Evolutionary conservation across 2,888 invertebrate species (phyloP).

Genomic region (Prosopocoilus inquinatus): DNA sequence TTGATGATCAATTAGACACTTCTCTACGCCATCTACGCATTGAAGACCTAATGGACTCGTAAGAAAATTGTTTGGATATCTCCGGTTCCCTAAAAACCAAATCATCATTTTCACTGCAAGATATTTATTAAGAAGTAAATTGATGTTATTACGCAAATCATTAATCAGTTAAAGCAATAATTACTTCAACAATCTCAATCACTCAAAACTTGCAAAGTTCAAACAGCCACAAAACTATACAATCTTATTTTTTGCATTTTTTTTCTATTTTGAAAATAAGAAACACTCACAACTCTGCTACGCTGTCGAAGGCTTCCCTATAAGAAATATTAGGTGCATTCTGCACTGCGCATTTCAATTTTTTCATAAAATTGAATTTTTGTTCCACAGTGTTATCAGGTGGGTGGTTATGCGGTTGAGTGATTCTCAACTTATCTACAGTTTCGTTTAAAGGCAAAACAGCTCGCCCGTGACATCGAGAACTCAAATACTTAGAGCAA

Average conservation of each 20-base stretch:
- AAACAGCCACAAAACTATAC: no score
- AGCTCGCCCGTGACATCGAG: constrained; percentile 43
- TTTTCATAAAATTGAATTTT: constrained; percentile 37
- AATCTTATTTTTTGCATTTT: no score
- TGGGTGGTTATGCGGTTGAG: constrained; percentile 42
- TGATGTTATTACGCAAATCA: no score
- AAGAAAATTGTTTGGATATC: constrained; percentile 24
- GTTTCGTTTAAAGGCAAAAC: constrained; percentile 38
- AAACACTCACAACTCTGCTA: constrained; percentile 37
- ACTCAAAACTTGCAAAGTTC: no score
- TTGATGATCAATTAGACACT: constrained; percentile 6
- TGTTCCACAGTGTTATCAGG: constrained; percentile 40
- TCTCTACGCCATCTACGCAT: constrained; percentile 33
- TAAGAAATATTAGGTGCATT: constrained; percentile 16
- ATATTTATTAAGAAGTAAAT: no score
- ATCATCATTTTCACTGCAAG: no score
- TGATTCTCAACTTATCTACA: constrained; percentile 34
- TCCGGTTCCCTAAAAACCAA: constrained; percentile 1
- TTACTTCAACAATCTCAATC: no score
- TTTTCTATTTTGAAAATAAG: no score
- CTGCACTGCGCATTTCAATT: constrained; percentile 35
- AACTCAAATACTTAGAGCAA: constrained; percentile 41
- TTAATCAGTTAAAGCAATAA: no score
- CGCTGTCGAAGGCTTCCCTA: constrained; percentile 40
- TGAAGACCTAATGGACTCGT: constrained; percentile 29